Evolutionary conservation across 2,888 invertebrate species (phyloP), one percentile per base, ranked within the genome.

Genomic region (Lagria hirta): DNA sequence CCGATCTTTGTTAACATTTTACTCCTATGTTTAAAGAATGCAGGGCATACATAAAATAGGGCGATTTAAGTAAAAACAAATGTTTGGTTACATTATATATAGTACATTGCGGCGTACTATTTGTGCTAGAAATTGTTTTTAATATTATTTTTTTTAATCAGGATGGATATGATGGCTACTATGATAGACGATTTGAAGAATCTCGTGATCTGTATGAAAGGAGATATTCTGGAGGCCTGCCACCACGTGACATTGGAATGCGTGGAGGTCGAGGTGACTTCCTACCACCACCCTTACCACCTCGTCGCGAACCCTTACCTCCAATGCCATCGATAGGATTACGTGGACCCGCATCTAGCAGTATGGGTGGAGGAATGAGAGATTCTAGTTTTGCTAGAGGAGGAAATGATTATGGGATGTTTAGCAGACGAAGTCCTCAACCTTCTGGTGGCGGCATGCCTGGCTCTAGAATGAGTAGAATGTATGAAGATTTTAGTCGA

Each of bases 401-500:
- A 18, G 71, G 74, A 61, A 65, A 68, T 47, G 79, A 88, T 69
- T 88, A 88, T 70, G 79, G 83, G 58, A 87, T 89, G 84, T 89
- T 86, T 74, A 89, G 86, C 72, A 79, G 90, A 55, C 77, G 89
- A 61, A 86, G 88, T 57, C 88, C 88, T 58, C 88, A 89, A 58
- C 86, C 88, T 3, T 55, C 64, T 4, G 58, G 66, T 17, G 58
- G 66, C 22, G 58, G 62, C 20, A 57, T 69, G 52, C 61, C 65
- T 28, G 65, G 70, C n/a, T 65, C 68, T 6, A 60, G 70, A 22
- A 67, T 66, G 60, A 69, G 70, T 76, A 82, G 85, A 64, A 84
- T 88, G 77, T 89, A 88, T 73, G 89, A 90, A 75, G 89, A 89
- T 74, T 90, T 89, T 71, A 89, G 88, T 74, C 79, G 89, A 57